A percentile compares a stretch with the other conserved stretches of the same genome.
Conservation (phyloP, 23 tunicate species). For the Clavelina lepadiformis region DNA sequence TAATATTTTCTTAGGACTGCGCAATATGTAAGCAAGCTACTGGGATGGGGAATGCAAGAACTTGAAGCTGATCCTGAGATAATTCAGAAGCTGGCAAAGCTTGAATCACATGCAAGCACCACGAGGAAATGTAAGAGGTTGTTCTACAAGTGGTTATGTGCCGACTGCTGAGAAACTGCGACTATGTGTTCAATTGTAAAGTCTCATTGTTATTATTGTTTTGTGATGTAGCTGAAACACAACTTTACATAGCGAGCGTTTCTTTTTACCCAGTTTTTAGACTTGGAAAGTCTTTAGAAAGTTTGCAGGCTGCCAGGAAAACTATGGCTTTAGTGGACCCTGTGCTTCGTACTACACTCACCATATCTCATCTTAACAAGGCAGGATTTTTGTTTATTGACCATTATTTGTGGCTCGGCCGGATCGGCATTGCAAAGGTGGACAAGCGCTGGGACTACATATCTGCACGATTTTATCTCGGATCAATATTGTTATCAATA, state of each 20-base stretch:
- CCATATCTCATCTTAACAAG: conserved; percentile 61
- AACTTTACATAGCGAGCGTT: not conserved
- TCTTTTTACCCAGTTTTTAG: conserved; percentile 49
- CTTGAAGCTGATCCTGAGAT: conserved; percentile 10
- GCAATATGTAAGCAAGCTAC: conserved; percentile 71
- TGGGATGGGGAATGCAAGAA: conserved; percentile 54
- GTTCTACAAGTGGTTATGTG: no score
- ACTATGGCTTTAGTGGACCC: conserved; percentile 52
- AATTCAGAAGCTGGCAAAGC: conserved; percentile 34
- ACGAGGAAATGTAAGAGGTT: conserved; percentile 78
- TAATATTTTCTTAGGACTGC: conserved; percentile 35
- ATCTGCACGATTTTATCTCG: conserved; percentile 52
- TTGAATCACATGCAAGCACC: conserved; percentile 73
- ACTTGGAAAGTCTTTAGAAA: conserved; percentile 62
- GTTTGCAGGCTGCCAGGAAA: conserved; percentile 52
- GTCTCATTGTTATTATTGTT: not conserved
- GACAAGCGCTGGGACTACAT: conserved; percentile 64
- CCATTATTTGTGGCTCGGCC: conserved; percentile 89
- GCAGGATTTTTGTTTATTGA: conserved; percentile 50
- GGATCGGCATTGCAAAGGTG: conserved; percentile 49
- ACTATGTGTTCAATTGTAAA: not conserved
- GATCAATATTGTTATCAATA: conserved; percentile 40
- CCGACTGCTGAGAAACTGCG: not conserved
- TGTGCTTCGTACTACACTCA: conserved; percentile 41
- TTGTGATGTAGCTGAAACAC: no score